Conservation (phyloP, 2,888 invertebrate genomes). For the Emmelina monodactyla region DNA sequence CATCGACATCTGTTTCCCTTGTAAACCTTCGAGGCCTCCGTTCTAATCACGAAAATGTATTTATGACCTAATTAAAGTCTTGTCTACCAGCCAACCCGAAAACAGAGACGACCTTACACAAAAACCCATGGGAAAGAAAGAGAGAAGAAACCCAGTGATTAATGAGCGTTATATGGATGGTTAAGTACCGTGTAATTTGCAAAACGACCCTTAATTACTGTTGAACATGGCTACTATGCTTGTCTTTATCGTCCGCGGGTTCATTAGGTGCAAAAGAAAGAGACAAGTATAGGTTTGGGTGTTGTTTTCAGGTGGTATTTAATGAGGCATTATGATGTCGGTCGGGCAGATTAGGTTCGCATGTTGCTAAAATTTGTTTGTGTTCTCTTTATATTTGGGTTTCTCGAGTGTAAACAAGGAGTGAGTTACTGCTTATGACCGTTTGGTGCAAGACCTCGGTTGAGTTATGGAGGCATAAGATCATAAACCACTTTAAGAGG, state of each 20-base stretch:
- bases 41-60: conserved; percentile 63
- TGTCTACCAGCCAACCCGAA: conserved; percentile 37
- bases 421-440: not conserved
- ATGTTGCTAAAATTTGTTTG: conserved; percentile 50
- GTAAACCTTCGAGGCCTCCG: conserved; percentile 17
- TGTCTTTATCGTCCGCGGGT: conserved; percentile 34
- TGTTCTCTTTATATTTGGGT: conserved; percentile 59
- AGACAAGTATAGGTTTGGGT: conserved; percentile 31
- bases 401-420: conserved; percentile 26
- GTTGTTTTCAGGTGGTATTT: conserved; percentile 55
- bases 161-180: conserved; percentile 73
- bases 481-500: too few species aligned
- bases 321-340: conserved; percentile 65
- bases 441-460: not conserved
- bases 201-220: conserved; percentile 76
- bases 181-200: conserved; percentile 81
- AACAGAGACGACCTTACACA: conserved; percentile 25
- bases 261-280: conserved; percentile 25
- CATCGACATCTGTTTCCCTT: conserved; percentile 34
- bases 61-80: conserved; percentile 66
- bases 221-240: conserved; percentile 55
- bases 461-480: too few species aligned
- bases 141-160: conserved; percentile 59
- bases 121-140: conserved; percentile 23
- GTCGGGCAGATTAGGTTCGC: conserved; percentile 58